Evolutionary conservation across 2,113 vertebrate genomes (phyloP), one percentile per base, ranked within the genome.

Genomic region (Haemorhous mexicanus): DNA sequence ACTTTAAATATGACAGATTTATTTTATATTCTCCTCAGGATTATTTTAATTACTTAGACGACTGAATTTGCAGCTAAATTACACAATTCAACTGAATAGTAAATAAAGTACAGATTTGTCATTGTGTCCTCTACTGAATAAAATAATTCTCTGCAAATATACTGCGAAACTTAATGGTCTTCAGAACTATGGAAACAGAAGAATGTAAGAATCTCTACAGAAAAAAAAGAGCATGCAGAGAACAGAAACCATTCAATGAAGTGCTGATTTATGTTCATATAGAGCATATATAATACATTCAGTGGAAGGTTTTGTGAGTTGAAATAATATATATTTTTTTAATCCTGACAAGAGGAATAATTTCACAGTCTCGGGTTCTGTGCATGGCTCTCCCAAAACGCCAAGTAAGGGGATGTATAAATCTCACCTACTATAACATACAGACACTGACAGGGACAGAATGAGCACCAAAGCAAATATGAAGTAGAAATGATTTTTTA

Each of bases 401-500:
- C 63, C 78, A 94, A 78, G 53, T 89, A 97, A 94, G 68, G 56
- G 62, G 62, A 90, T 44, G 19, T 92, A 96, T 97, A 98, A 98
- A 97, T 98, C 95, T 96, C 32, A 3, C 87, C 87, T 95, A 68
- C 97, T 96, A 13, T 87, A 87, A 87, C 67, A 41, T 91, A 97
- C 84, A 92, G 88, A 97, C 92, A 96, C 95, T 97, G 97, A 97
- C 98, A 97, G 94, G 96, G 96, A 98, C 93, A 98, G 96, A 98
- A 98, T 96, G 95, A 96, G 90, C 96, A 97, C 96, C 95, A 98
- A 98, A 97, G 94, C 94, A 98, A 97, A 96, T 98, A 97, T 89
- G 97, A 98, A 97, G 97, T 97, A 97, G 96, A 97, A 97, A 97
- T 97, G 52, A 97, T 98, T 97, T 98, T 98, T 98, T 98, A 98